Percentiles rank a stretch among this genome's conserved stretches.
Evolutionary conservation across 2,888 invertebrate genomes (phyloP).

Genomic region (Eledona agricola): DNA sequence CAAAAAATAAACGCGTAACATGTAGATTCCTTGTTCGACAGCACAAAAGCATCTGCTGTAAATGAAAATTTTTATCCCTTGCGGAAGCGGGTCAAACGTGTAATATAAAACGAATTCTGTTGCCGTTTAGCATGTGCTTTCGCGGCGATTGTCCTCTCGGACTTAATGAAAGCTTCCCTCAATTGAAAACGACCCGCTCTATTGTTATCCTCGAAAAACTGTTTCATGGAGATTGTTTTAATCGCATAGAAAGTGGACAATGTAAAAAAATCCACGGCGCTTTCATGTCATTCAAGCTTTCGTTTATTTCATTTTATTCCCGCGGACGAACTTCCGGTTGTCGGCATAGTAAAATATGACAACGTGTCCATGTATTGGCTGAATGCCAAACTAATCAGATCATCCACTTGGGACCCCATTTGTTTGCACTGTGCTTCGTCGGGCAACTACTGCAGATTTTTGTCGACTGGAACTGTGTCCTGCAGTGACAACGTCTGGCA

Average conservation of each 20-base stretch:
- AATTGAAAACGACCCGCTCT: constrained; percentile 4
- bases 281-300: constrained; percentile 2
- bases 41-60: constrained; percentile 19
- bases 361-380: constrained; percentile 40
- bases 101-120: constrained; percentile 23
- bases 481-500: constrained; percentile 26
- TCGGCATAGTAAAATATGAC: constrained; percentile 25
- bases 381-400: constrained; percentile 48
- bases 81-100: constrained; percentile 17
- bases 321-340: constrained; percentile 1
- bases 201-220: constrained; percentile 10
- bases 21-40: constrained; percentile 13
- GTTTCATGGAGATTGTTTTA: constrained; percentile 4
- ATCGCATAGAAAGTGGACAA: constrained; percentile 10
- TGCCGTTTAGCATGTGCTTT: constrained; percentile 20
- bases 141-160: constrained; percentile 24
- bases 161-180: constrained; percentile 22
- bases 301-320: constrained; percentile 2
- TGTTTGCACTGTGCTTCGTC: constrained; percentile 29
- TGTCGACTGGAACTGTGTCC: constrained; percentile 21
- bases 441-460: constrained; percentile 23
- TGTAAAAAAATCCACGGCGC: constrained; percentile 1
- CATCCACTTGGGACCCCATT: constrained; percentile 33
- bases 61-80: constrained; percentile 24
- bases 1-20: constrained; percentile 13